These are phyloP conservation scores for Limanda limanda DNA, from an alignment of 2,113 vertebrate species.

Conservation along the genomic window DNA sequence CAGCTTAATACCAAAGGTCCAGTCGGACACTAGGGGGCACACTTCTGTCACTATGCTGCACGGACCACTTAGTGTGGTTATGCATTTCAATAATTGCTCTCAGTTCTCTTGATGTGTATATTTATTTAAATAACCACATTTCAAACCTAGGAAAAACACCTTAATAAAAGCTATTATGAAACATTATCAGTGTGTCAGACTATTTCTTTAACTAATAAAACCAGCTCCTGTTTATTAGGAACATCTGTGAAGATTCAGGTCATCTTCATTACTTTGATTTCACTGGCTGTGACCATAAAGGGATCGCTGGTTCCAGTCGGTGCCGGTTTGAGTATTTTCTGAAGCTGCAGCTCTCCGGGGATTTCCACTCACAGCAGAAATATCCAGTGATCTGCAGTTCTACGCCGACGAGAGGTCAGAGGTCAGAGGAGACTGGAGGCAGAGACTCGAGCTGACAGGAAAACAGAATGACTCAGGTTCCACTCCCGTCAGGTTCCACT, in stretches of 20 bases:
- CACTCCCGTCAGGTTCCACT: no score
- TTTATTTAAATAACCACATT: conserved; percentile 51
- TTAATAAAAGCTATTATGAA: conserved; percentile 33
- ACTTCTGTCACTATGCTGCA: not conserved
- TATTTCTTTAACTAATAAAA: not conserved
- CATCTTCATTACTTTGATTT: no score
- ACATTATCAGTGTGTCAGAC: not conserved
- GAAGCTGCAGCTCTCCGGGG: no score
- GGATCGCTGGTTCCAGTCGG: not conserved
- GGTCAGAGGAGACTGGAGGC: no score
- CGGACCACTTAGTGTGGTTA: not conserved
- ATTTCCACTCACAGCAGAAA: not conserved
- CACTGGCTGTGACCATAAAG: no score
- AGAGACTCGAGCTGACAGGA: no score
- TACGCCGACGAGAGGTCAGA: no score
- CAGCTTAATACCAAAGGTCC: conserved; percentile 55
- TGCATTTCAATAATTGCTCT: conserved; percentile 10
- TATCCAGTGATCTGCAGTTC: no score
- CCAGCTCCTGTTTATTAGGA: no score
- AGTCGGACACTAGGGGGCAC: conserved; percentile 63
- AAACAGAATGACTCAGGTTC: no score
- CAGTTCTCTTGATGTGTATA: conserved; percentile 24
- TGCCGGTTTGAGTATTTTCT: no score
- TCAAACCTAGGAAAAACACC: conserved; percentile 8
- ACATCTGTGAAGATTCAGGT: no score